Percentiles rank a stretch among this genome's conserved stretches.
Evolutionary conservation across 2,797 vertebrate genomes (phyloP).

Genomic region (Calcarius lapponicus): DNA sequence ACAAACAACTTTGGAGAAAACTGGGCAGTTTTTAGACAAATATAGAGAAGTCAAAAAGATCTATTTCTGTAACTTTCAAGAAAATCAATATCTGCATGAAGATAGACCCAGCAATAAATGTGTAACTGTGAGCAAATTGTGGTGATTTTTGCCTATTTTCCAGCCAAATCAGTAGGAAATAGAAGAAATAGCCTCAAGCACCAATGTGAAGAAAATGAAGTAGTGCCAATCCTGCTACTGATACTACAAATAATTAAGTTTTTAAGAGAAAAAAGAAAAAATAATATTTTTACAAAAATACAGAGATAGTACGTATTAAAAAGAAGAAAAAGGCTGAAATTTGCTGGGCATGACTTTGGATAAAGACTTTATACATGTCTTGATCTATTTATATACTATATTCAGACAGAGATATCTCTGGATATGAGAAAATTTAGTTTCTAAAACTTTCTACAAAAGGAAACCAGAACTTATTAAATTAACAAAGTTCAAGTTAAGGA

Average conservation of each 20-base stretch:
- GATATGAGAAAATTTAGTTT: neutral
- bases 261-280: neutral
- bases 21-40: neutral
- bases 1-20: neutral
- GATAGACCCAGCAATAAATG: neutral
- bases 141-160: neutral
- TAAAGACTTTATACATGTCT: neutral
- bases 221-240: neutral
- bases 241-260: neutral
- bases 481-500: neutral
- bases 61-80: neutral
- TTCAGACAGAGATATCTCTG: neutral
- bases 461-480: neutral
- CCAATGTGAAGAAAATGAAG: neutral
- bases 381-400: neutral
- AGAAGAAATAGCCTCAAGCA: neutral
- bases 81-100: neutral
- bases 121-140: accelerated
- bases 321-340: neutral
- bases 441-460: neutral
- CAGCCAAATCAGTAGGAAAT: neutral
- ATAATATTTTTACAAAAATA: neutral
- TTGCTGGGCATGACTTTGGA: neutral
- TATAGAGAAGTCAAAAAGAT: neutral
- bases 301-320: neutral